phyloP scores from a whole-genome alignment of 2,113 vertebrate genomes.

The Scalopus aquaticus region DNA sequence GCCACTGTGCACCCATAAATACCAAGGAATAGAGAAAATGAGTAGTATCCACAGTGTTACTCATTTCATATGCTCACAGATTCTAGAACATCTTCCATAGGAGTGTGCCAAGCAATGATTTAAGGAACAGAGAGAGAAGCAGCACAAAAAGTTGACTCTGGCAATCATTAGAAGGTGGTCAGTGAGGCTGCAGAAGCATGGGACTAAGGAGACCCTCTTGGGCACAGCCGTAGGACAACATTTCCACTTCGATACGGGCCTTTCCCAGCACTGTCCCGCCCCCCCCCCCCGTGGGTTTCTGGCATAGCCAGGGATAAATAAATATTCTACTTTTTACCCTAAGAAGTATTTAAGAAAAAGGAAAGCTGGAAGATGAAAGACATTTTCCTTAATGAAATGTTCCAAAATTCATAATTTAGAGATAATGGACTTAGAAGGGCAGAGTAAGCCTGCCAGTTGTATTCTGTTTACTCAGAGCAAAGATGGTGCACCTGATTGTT shows the following conservation, averaged over 20 bases:
- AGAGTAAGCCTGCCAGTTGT: neutral
- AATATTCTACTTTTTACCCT: neutral
- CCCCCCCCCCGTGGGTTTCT: neutral
- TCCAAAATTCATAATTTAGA: slow-evolving; percentile 18
- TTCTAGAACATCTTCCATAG: neutral
- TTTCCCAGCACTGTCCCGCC: neutral
- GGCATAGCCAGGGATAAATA: neutral
- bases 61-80: neutral
- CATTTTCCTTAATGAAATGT: neutral
- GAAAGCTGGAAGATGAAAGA: neutral
- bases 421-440: neutral
- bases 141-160: neutral
- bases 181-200: neutral
- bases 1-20: neutral
- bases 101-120: neutral
- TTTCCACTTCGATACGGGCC: neutral
- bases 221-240: neutral
- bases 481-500: neutral
- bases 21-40: neutral
- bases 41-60: neutral
- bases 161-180: neutral
- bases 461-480: slow-evolving; percentile 4
- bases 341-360: neutral
- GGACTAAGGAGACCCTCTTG: neutral
- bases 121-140: neutral